Percentiles rank a stretch among this genome's conserved stretches.
These are phyloP conservation scores for Dasysyrphus tricinctus DNA, from an alignment of 2,888 invertebrate species.

Conservation along the genomic window DNA sequence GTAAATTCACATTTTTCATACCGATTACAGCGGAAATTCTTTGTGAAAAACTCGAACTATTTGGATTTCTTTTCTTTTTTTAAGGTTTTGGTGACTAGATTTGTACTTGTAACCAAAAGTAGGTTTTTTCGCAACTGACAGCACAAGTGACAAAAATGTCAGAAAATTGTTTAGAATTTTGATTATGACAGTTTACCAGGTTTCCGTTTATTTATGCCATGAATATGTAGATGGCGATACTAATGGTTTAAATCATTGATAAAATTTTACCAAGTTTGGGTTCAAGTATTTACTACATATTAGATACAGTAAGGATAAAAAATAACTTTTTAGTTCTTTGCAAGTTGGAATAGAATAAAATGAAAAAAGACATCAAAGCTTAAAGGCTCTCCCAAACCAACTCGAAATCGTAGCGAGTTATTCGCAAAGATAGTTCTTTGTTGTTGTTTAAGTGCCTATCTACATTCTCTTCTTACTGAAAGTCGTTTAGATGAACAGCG, in stretches of 20 bases:
- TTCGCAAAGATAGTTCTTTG: too few species aligned
- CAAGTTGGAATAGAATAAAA: too few species aligned
- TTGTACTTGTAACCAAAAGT: constrained; percentile 43
- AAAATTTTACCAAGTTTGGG: too few species aligned
- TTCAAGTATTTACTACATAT: too few species aligned
- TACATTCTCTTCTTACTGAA: too few species aligned
- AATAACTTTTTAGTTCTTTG: too few species aligned
- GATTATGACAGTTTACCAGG: constrained; percentile 33
- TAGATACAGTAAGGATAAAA: too few species aligned
- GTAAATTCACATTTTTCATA: constrained; percentile 72
- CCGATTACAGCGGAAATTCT: constrained; percentile 63
- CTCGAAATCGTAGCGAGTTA: too few species aligned
- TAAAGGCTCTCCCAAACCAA: too few species aligned
- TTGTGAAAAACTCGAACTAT: constrained; percentile 37
- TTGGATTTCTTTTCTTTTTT: constrained; percentile 13
- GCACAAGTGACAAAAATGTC: constrained; percentile 5
- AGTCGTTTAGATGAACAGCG: too few species aligned
- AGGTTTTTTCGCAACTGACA: constrained; percentile 17
- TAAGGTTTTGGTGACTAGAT: constrained; percentile 18
- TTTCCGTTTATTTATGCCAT: neutral
- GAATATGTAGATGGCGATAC: constrained; percentile 29
- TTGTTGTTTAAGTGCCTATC: too few species aligned
- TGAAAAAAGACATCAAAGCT: too few species aligned
- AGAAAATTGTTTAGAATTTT: constrained; percentile 33
- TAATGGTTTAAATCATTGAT: neutral